Base-by-base conservation (phyloP, 1,140 invertebrate genomes). In the Heliconius hermathena region DNA sequence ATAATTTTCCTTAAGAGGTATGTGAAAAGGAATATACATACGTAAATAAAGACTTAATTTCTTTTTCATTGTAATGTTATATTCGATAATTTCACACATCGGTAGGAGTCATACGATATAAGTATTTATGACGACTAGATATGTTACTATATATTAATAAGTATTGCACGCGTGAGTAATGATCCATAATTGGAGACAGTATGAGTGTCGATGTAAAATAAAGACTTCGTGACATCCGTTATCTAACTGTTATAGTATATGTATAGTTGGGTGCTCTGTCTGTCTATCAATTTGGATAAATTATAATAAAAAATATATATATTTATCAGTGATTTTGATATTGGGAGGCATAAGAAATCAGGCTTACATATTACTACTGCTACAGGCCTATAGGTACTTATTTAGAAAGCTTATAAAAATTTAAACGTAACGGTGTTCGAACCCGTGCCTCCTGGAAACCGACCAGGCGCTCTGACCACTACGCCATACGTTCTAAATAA, bases 151-250 rank as follows among this genome's bases (percentile, higher is more conserved):
- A 89, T 89, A 89, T 90, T 87, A 91, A 89, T 91, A 89, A 89
- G 86, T 89, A 90, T 90, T 84, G 87, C 85, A 89, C 87, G 88
- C 81, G 85, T 91, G 89, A 91, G 85, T 92, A 92, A 92, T 93
- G 88, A 82, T 84, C 89, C 91, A 80, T 93, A 92, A 91, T 93
- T 92, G 92, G 92, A 81, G 83, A 87, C 90, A 90, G 85, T 88
- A 54, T 52, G 87, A 88, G 87, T 92, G 91, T 93, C 90, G 86
- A 85, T 86, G 81, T 86, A 83, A 85, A 89, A 88, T 91, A 88
- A 91, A 90, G 86, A 88, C 87, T 81, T 85, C 91, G 92, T 93
- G 92, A 93, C 92, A 92, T 93, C 90, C 91, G 91, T 85, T 77
- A 77, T 41, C 82, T 93, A 92, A 92, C 90, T 89, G 91, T 78